Conservation (phyloP, 2,797 vertebrate genomes). For the Clamator glandarius region DNA sequence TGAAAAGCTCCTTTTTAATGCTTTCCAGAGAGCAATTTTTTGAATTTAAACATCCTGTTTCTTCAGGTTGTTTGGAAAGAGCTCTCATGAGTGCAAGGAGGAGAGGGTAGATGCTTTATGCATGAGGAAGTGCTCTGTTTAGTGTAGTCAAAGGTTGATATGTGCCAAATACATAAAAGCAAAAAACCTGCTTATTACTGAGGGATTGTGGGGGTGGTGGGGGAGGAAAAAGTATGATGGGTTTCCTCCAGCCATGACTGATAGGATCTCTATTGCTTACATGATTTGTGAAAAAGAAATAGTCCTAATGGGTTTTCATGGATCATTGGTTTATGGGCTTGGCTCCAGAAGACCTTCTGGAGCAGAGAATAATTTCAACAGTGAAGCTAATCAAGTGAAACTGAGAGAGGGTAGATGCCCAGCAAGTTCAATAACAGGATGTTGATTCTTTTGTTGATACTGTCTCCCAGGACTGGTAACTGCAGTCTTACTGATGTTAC, state of each 20-base stretch:
- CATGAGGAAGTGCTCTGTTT: not conserved
- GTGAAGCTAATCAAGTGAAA: not conserved
- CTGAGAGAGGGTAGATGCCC: not conserved
- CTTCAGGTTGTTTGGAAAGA: not conserved
- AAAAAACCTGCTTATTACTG: not conserved
- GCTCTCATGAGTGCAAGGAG: fast-evolving
- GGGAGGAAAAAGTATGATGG: not conserved
- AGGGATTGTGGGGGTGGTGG: not conserved
- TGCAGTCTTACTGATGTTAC: not conserved
- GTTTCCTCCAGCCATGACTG: not conserved
- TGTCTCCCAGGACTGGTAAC: not conserved
- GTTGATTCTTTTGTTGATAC: not conserved
- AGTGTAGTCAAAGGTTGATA: not conserved
- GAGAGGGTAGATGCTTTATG: not conserved
- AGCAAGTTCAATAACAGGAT: not conserved
- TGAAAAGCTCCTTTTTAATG: not conserved
- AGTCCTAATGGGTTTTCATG: not conserved
- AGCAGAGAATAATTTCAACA: not conserved
- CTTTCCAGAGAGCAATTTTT: not conserved
- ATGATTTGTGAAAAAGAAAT: conserved; percentile 19
- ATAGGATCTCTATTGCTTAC: not conserved
- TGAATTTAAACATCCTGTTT: not conserved
- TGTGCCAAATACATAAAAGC: not conserved
- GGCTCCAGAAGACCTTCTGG: conserved; percentile 1
- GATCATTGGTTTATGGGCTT: conserved; percentile 3